phyloP scores from a whole-genome alignment of 2,113 vertebrate genomes.

The Prolemur simus region DNA sequence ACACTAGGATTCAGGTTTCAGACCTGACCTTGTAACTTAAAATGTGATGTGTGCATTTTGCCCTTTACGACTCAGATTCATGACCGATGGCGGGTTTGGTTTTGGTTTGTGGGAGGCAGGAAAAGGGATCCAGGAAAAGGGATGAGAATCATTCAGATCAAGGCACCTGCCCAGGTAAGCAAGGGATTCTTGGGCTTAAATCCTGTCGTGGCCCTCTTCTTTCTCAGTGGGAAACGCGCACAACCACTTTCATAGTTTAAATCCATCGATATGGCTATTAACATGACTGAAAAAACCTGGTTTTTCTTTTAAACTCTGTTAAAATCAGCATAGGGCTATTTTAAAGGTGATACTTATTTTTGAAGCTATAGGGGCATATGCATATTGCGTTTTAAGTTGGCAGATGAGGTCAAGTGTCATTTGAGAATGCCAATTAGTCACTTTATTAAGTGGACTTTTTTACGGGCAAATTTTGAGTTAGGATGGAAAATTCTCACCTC shows the following conservation, averaged over 20 bases:
- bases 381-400: background rate
- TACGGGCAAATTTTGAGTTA: background rate
- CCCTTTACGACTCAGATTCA: background rate
- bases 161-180: background rate
- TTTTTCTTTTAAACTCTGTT: background rate
- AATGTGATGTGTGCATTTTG: background rate
- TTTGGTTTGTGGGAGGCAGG: background rate
- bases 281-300: background rate
- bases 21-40: background rate
- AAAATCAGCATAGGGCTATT: background rate
- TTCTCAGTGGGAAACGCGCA: background rate
- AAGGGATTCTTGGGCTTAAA: background rate
- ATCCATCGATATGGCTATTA: background rate
- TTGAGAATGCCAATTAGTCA: background rate
- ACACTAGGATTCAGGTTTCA: background rate
- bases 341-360: background rate
- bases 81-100: background rate
- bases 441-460: background rate
- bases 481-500: background rate
- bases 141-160: background rate
- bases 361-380: background rate
- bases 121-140: background rate
- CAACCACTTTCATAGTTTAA: background rate
- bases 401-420: background rate
- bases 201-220: no score